These are phyloP conservation scores for Scalopus aquaticus DNA, from an alignment of 2,113 vertebrate genomes.

Conservation along the genomic window DNA sequence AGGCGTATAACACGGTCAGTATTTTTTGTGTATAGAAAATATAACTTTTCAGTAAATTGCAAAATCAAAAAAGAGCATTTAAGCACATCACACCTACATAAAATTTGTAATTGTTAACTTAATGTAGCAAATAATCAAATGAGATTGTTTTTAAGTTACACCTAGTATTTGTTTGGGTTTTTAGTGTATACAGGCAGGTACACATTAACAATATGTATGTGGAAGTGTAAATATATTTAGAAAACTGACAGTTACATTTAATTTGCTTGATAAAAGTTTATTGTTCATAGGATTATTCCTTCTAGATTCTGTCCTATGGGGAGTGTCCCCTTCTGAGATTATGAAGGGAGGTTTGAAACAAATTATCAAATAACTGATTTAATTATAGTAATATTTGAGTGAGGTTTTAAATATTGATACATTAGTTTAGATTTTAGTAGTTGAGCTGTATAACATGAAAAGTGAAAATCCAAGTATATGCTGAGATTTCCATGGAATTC, in stretches of 20 bases:
- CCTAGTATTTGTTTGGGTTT: neutral
- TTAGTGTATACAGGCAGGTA: neutral
- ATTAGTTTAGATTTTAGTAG: neutral
- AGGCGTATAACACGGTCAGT: neutral
- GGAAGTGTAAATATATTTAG: neutral
- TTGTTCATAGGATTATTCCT: constrained; percentile 47
- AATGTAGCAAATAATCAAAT: constrained; percentile 8
- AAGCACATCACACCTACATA: constrained; percentile 50
- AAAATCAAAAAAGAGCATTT: neutral
- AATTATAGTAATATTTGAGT: constrained; percentile 43
- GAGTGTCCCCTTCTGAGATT: neutral
- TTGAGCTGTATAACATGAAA: constrained; percentile 61
- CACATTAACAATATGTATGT: neutral
- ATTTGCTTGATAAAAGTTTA: constrained; percentile 56
- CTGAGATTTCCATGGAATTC: constrained; percentile 38
- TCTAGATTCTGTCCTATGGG: neutral
- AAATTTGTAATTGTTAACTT: constrained; percentile 11
- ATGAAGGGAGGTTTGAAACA: constrained; percentile 16
- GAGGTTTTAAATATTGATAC: constrained; percentile 58
- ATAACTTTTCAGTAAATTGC: neutral
- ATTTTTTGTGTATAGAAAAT: neutral
- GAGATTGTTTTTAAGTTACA: neutral
- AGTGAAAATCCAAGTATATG: constrained; percentile 60
- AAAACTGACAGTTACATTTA: neutral
- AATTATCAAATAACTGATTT: constrained; percentile 45